A percentile compares a stretch with the other conserved stretches of the same genome.
phyloP scores from a whole-genome alignment of 2,113 vertebrate species.

The Macquaria ambigua region DNA sequence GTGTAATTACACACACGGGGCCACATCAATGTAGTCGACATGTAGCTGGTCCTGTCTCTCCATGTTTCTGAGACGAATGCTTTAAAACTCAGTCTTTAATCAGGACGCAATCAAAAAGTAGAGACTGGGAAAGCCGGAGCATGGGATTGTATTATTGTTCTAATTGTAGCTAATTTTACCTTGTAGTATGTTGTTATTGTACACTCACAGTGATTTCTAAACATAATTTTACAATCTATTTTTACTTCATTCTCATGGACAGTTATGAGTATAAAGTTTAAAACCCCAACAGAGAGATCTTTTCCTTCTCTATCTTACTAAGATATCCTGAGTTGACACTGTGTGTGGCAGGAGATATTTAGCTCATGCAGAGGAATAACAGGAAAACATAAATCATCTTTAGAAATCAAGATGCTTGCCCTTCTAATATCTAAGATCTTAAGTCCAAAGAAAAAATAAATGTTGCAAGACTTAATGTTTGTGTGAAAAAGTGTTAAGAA shows the following conservation, averaged over 20 bases:
- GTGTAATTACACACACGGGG: constrained; percentile 54
- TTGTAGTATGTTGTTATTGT: constrained; percentile 17
- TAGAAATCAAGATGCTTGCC: not conserved
- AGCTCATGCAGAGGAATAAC: not conserved
- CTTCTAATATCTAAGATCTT: not conserved
- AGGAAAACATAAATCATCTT: constrained; percentile 15
- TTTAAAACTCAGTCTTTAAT: constrained; percentile 67
- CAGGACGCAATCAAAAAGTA: constrained; percentile 52
- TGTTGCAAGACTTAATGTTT: not conserved
- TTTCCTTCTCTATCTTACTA: not conserved
- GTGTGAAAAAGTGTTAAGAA: not conserved
- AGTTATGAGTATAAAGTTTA: not conserved
- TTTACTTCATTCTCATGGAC: constrained; percentile 7
- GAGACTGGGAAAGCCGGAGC: constrained; percentile 15
- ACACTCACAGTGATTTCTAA: not conserved
- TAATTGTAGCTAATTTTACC: constrained; percentile 32
- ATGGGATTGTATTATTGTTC: constrained; percentile 27
- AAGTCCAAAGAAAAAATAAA: not conserved
- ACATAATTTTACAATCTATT: not conserved
- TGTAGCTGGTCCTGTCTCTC: constrained; percentile 29
- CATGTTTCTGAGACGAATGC: constrained; percentile 42
- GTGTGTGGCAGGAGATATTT: not conserved
- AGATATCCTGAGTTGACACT: not conserved
- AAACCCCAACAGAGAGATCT: not conserved
- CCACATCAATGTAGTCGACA: constrained; percentile 70